These are phyloP conservation scores for Stomatorhinus ivindoensis DNA, from an alignment of 2,113 vertebrate species.

Conservation along the genomic window DNA sequence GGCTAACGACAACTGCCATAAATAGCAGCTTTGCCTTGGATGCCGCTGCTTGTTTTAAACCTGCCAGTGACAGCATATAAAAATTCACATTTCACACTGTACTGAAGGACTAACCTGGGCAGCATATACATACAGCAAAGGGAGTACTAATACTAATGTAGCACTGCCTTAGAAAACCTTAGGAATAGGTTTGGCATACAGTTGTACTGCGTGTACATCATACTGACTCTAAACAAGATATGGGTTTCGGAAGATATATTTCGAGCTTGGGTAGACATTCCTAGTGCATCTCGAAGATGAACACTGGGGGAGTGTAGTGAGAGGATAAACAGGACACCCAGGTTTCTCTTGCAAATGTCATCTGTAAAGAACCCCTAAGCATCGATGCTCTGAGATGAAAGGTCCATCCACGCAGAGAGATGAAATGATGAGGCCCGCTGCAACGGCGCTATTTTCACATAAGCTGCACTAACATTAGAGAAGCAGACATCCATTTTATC, in stretches of 20 bases:
- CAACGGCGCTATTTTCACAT: neutral
- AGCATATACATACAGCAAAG: neutral
- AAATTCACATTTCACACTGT: neutral
- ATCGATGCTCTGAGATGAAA: neutral
- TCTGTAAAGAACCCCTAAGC: neutral
- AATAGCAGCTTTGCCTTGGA: neutral
- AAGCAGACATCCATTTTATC: conserved; percentile 32
- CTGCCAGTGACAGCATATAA: neutral
- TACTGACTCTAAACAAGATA: neutral
- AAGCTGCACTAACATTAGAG: conserved; percentile 25
- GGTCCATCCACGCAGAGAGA: neutral
- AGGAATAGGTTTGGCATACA: neutral
- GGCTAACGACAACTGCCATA: neutral
- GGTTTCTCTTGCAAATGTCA: neutral
- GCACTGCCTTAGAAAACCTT: neutral
- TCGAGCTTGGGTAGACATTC: neutral
- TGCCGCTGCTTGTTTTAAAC: neutral
- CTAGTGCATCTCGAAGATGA: neutral
- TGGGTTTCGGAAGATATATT: neutral
- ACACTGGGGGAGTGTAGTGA: neutral
- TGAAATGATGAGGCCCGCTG: neutral
- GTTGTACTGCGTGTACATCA: neutral
- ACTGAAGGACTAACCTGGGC: neutral
- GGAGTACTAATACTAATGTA: neutral
- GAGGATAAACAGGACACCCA: neutral